Conservation (phyloP, 2,888 invertebrate species). For the Allophyes oxyacanthae region DNA sequence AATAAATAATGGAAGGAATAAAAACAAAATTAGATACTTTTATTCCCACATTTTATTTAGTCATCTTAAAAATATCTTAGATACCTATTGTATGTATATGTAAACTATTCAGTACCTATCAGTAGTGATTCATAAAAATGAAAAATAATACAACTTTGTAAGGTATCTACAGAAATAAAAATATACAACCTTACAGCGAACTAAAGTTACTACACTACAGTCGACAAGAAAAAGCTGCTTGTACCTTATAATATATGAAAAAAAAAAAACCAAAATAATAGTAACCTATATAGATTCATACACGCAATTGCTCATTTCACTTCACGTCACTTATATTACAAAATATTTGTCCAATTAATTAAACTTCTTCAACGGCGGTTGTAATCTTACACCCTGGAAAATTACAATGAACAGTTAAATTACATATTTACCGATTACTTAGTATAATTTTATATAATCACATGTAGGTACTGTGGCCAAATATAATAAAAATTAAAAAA, state of each 20-base stretch:
- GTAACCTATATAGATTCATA: constrained; percentile 47
- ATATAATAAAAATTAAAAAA: too few species aligned
- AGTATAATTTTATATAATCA: too few species aligned
- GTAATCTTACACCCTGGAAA: constrained; percentile 44
- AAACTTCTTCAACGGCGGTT: constrained; percentile 16
- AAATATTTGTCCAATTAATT: constrained; percentile 50
- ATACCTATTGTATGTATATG: constrained; percentile 25
- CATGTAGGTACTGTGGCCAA: too few species aligned
- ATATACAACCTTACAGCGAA: constrained; percentile 52
- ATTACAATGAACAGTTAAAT: too few species aligned
- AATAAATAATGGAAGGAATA: not conserved
- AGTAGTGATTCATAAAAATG: constrained; percentile 40
- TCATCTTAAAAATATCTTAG: constrained; percentile 57
- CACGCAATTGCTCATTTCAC: constrained; percentile 51
- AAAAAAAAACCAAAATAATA: constrained; percentile 26
- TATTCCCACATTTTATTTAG: constrained; percentile 55
- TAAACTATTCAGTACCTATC: constrained; percentile 31
- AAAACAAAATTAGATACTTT: constrained; percentile 19
- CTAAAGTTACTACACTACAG: constrained; percentile 40
- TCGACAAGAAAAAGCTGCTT: constrained; percentile 54
- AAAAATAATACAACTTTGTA: constrained; percentile 45
- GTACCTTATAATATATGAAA: constrained; percentile 32
- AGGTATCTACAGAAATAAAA: constrained; percentile 47
- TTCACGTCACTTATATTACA: constrained; percentile 56
- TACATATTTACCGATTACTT: too few species aligned